Base-by-base conservation (phyloP, 2,888 invertebrate genomes). In the Pharmacophagus antenor region DNA sequence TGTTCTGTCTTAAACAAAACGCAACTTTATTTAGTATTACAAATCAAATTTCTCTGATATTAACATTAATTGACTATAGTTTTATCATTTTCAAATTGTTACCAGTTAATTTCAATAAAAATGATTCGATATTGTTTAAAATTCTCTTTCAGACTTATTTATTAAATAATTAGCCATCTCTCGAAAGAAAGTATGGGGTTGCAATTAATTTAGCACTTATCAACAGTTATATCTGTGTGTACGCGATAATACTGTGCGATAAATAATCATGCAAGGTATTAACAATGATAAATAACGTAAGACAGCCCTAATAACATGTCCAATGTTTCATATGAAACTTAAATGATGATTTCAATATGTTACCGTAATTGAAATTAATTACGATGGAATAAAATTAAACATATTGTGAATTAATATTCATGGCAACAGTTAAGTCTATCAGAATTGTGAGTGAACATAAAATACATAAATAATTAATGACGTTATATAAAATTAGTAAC, bases 221-320 rank as follows among this genome's bases (percentile, higher is more conserved):
- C 73, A 73, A 71, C 66, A 67, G 60, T 61, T 64, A 52, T 62
- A 58, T 44, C 31, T 55, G 63, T 54, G 48, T 59, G 55, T 44
- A 50, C 48, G 27, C 65, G 62, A 61, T 64, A n/a, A n/a, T n/a
- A 60, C 61, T 62, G 59, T 58, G 64, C 52, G 62, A 74, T 72
- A 67, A 65, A 71, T 65, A 67, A 55, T 63, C 66, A 63, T 58
- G 54, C 63, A 60, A 51, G 63, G 74, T 75, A 77, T 74, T 71
- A 70, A 78, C 76, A 72, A 70, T 71, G 73, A 76, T 72, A 72
- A 74, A 76, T 70, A 66, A 70, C 62, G 55, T 56, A 41, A 67
- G 69, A 69, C 70, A 70, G 65, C 63, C 63, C 67, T 66, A 65
- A 70, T 66, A 68, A 46, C 27, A 51, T 46, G 46, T 15, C n/a